These are phyloP conservation scores for Lepas anatifera DNA, from an alignment of 2,888 invertebrate genomes.

Conservation along the genomic window DNA sequence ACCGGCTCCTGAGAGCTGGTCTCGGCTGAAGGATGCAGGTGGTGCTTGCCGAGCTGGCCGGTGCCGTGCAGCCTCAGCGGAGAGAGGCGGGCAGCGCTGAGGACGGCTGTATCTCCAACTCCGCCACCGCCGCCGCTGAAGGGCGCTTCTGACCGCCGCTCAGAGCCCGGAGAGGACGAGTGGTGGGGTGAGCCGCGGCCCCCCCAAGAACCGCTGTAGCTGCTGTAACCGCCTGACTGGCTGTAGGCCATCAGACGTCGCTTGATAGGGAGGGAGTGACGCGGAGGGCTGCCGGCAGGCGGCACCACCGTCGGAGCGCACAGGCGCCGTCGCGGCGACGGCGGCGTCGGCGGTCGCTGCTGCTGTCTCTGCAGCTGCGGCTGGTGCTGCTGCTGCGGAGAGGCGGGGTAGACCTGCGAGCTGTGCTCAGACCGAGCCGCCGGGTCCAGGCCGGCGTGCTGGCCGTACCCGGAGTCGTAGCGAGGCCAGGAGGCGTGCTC, in stretches of 20 bases:
- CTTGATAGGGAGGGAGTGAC: background rate
- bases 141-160: background rate
- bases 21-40: too few species aligned
- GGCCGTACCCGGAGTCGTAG: background rate
- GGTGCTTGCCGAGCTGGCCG: too few species aligned
- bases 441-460: background rate
- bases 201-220: background rate
- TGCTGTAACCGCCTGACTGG: background rate
- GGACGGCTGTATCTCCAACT: background rate
- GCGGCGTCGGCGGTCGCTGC: background rate
- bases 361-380: background rate
- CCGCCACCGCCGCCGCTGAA: background rate
- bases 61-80: background rate
- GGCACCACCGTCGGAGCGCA: conserved; percentile 9
- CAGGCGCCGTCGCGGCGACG: conserved; percentile 5
- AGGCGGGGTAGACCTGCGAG: background rate
- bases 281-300: background rate
- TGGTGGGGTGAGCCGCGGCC: conserved; percentile 5
- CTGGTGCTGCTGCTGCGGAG: background rate
- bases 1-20: background rate
- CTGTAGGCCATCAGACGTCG: conserved; percentile 5
- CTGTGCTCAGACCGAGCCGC: too few species aligned
- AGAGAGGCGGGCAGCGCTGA: background rate
- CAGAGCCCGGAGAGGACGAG: background rate
- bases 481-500: background rate